phyloP scores from a whole-genome alignment of 1,140 invertebrate genomes.

The Aphelinus certus region DNA sequence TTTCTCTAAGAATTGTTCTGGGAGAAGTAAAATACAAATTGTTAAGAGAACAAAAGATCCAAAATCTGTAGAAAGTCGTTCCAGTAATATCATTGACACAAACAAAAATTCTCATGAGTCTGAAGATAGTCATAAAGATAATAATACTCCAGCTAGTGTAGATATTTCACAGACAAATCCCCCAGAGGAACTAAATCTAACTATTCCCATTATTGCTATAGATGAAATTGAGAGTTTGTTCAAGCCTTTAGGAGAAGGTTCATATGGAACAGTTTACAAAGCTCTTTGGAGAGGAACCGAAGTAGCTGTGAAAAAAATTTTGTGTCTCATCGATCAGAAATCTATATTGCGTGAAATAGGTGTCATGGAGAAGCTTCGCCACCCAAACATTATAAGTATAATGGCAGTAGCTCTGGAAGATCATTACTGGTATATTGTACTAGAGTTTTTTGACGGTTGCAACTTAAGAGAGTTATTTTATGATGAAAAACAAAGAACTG shows the following conservation, averaged over 20 bases:
- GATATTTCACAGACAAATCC: too few relatives aligned
- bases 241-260: not conserved
- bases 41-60: too few relatives aligned
- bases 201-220: too few relatives aligned
- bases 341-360: conserved; percentile 22
- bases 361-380: too few relatives aligned
- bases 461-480: conserved; percentile 9
- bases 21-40: too few relatives aligned
- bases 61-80: too few relatives aligned
- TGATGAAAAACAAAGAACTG: not conserved
- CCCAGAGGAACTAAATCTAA: too few relatives aligned
- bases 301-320: conserved; percentile 22
- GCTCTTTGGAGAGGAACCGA: conserved; percentile 4
- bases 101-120: too few relatives aligned
- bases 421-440: conserved; percentile 3
- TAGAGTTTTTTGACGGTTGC: conserved; percentile 20
- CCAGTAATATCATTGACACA: too few relatives aligned
- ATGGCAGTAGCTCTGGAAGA: conserved; percentile 9
- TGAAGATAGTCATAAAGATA: too few relatives aligned
- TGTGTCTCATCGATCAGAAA: not conserved
- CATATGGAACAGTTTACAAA: not conserved
- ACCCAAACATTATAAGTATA: conserved; percentile 17
- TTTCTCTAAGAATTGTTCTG: too few relatives aligned
- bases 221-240: not conserved
- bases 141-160: too few relatives aligned